phyloP scores from a whole-genome alignment of 1,140 invertebrate species.

The Dinothrombium tinctorium region DNA sequence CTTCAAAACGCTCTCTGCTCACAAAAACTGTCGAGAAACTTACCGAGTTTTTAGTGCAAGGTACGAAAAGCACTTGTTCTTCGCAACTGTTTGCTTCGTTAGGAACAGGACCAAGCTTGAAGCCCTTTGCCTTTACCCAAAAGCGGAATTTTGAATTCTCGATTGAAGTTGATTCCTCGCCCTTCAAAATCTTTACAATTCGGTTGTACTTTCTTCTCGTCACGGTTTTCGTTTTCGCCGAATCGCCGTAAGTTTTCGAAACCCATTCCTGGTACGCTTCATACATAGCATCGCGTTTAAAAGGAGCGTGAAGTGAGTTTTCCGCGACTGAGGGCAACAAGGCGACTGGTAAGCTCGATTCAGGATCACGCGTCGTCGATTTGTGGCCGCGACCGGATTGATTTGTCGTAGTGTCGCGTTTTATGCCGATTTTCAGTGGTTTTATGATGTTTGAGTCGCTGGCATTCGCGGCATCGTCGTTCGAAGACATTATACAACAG shows the following conservation, averaged over 20 bases:
- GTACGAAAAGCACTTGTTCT: constrained; percentile 46
- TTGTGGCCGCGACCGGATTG: neutral
- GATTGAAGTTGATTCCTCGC: constrained; percentile 57
- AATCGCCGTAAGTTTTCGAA: constrained; percentile 60
- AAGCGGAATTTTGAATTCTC: constrained; percentile 75
- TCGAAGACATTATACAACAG: neutral
- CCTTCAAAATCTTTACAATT: constrained; percentile 56
- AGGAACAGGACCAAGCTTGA: constrained; percentile 39
- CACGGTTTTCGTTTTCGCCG: constrained; percentile 83
- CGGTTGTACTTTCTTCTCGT: constrained; percentile 68
- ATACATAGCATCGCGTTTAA: constrained; percentile 15
- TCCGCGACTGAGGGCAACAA: neutral
- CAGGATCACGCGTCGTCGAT: neutral
- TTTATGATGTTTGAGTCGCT: neutral
- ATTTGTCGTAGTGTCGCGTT: neutral
- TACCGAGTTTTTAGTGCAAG: constrained; percentile 37
- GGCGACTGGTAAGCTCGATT: neutral
- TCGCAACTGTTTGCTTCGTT: constrained; percentile 25
- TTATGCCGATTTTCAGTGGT: neutral
- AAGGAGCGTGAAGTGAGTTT: neutral
- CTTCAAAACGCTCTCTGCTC: too few species aligned
- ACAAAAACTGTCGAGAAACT: too few species aligned
- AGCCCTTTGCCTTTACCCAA: constrained; percentile 87
- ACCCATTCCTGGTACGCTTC: constrained; percentile 66
- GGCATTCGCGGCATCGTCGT: neutral